Conservation (phyloP, 2,797 vertebrate species). For the Pipistrellus kuhlii region DNA sequence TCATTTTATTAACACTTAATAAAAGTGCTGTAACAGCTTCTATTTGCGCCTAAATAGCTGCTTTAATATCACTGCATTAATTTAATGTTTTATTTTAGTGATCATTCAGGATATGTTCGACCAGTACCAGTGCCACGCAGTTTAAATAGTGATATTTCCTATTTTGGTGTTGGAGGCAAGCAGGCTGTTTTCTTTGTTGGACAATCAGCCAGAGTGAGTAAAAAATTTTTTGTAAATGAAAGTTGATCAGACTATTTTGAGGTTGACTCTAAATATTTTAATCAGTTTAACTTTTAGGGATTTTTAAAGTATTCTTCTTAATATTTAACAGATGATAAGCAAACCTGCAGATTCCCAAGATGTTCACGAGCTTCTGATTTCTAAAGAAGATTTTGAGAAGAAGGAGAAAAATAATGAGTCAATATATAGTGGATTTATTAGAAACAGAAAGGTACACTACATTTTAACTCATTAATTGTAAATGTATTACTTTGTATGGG, state of each 20-base stretch:
- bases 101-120: slow-evolving; percentile 90
- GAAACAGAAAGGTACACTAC: slow-evolving; percentile 92
- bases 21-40: slow-evolving; percentile 3
- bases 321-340: slow-evolving; percentile 93
- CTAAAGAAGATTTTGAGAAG: slow-evolving; percentile 95
- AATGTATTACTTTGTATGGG: slow-evolving; percentile 41
- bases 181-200: slow-evolving; percentile 97
- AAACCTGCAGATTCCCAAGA: slow-evolving; percentile 92
- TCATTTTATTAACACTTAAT: slow-evolving; percentile 54
- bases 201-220: slow-evolving; percentile 92
- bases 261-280: slow-evolving; percentile 37
- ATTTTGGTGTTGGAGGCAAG: slow-evolving; percentile 98
- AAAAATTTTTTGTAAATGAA: slow-evolving; percentile 44
- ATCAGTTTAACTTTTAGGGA: slow-evolving; percentile 12
- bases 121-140: slow-evolving; percentile 92
- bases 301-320: slow-evolving; percentile 72
- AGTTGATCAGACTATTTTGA: slow-evolving; percentile 53
- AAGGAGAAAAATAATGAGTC: slow-evolving; percentile 94
- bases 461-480: slow-evolving; percentile 46
- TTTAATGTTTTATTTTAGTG: slow-evolving; percentile 84
- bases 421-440: slow-evolving; percentile 92
- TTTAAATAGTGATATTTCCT: slow-evolving; percentile 98
- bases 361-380: slow-evolving; percentile 95
- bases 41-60: slow-evolving; percentile 28
- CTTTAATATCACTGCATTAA: slow-evolving; percentile 61